Evolutionary conservation across 35 echinoderm and acorn worm species (phyloP), one percentile per base, ranked within the genome.

Genomic region (Chiridota heheva): DNA sequence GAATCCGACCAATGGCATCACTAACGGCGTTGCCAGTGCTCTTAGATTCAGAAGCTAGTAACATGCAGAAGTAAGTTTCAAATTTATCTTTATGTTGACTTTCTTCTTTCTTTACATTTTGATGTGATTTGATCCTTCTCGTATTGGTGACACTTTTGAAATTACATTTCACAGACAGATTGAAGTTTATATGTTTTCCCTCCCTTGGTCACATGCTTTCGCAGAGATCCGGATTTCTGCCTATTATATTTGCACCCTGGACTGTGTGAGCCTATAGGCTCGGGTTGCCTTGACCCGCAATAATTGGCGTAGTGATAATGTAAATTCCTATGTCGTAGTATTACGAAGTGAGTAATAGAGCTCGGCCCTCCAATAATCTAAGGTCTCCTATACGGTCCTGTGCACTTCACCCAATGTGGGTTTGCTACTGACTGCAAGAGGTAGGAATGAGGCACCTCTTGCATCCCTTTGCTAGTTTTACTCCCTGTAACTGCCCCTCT

Each of bases 1-100:
- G 77, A 51, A 53, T 47, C 38, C 78, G 76, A 42, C 77, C 87
- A 59, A 69, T 93, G 78, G 92, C 92, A 29, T 96, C 92, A 33
- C 60, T 90, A 66, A 85, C 92, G 42, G 83, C 87, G 5, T 41
- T 95, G 7, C 45, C 46, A 34, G 45, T 73, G n/a, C 58, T 96
- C 15, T 78, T 78, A 29, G 81, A 84, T 31, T 44, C 64, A 29
- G 91, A 84, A 15, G 68, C 69, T 5, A 67, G 58, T 47, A 88
- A 86, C 6, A 48, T 75, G 40, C 42, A 67, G 6, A 83, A 39
- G 87, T 84, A 66, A 72, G 79, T 37, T 25, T 26, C 26, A n/a
- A 46, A 39, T 2, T 38, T 34, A 36, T 17, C 17, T 20, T 44
- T 31, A 17, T 1, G 1, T 44, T 44, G 20, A 34, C n/a, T 18